Evolutionary conservation across 2,888 invertebrate species (phyloP).

Genomic region (Tortricodes alternella): DNA sequence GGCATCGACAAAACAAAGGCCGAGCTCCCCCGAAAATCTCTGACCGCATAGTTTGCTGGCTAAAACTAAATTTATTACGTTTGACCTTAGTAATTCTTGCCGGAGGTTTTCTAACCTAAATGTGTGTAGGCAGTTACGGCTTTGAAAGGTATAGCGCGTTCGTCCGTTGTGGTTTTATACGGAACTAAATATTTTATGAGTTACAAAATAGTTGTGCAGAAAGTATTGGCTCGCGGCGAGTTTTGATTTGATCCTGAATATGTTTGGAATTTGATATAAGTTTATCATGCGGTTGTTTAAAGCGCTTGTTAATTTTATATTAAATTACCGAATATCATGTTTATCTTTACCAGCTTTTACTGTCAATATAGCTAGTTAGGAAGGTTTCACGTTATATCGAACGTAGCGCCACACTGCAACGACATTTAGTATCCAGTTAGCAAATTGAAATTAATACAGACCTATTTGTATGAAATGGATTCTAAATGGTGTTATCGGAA

Average conservation of each 20-base stretch:
- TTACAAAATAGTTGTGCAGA: slow-evolving; percentile 69
- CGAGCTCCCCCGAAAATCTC: slow-evolving; percentile 69
- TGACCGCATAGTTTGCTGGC: slow-evolving; percentile 76
- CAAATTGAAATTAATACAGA: slow-evolving; percentile 10
- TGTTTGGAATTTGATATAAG: slow-evolving; percentile 14
- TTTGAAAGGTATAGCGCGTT: slow-evolving; percentile 69
- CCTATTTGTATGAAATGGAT: slow-evolving; percentile 17
- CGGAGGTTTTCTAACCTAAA: slow-evolving; percentile 73
- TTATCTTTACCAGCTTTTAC: background rate
- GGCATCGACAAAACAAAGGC: slow-evolving; percentile 79
- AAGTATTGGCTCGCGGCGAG: slow-evolving; percentile 46
- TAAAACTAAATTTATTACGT: slow-evolving; percentile 81
- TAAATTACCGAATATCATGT: background rate
- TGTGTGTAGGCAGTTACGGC: slow-evolving; percentile 70
- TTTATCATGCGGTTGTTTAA: background rate
- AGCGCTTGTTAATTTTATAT: background rate
- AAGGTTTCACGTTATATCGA: background rate
- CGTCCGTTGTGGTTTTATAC: slow-evolving; percentile 70
- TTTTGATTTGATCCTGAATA: slow-evolving; percentile 51
- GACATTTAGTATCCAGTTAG: slow-evolving; percentile 19
- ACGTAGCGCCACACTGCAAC: background rate
- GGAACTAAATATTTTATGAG: slow-evolving; percentile 77
- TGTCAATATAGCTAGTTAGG: background rate
- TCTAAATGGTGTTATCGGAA: slow-evolving; percentile 20
- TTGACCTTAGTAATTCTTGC: slow-evolving; percentile 80